Conservation (phyloP, 2,113 vertebrate species). For the Callipepla squamata region DNA sequence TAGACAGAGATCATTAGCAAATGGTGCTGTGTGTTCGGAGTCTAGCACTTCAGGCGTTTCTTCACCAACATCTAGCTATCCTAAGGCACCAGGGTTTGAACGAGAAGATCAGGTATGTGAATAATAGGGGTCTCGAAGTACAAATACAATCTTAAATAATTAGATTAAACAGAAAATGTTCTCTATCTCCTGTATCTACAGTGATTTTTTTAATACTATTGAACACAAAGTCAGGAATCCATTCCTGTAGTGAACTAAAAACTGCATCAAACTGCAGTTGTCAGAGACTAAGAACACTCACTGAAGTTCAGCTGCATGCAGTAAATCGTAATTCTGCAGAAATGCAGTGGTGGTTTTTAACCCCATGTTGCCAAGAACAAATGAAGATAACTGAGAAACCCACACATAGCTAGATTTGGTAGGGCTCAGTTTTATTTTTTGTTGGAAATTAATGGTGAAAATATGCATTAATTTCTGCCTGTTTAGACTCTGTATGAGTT, state of each 20-base stretch:
- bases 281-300: background rate
- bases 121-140: background rate
- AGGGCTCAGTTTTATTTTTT: background rate
- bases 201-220: background rate
- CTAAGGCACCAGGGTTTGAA: conserved; percentile 88
- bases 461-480: background rate
- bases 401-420: background rate
- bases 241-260: background rate
- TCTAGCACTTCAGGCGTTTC: conserved; percentile 82
- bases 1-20: conserved; percentile 85
- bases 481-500: background rate
- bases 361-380: background rate
- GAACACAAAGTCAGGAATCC: background rate
- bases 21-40: conserved; percentile 84
- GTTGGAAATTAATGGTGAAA: background rate
- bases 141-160: background rate
- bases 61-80: conserved; percentile 84
- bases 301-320: background rate
- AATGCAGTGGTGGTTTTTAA: background rate
- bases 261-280: background rate
- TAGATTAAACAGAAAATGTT: background rate
- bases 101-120: conserved; percentile 87
- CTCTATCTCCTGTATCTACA: background rate
- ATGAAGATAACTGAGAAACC: background rate
- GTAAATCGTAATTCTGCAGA: background rate